These are phyloP conservation scores for Wiebesia pumilae DNA, from an alignment of 1,140 invertebrate genomes.

Conservation along the genomic window DNA sequence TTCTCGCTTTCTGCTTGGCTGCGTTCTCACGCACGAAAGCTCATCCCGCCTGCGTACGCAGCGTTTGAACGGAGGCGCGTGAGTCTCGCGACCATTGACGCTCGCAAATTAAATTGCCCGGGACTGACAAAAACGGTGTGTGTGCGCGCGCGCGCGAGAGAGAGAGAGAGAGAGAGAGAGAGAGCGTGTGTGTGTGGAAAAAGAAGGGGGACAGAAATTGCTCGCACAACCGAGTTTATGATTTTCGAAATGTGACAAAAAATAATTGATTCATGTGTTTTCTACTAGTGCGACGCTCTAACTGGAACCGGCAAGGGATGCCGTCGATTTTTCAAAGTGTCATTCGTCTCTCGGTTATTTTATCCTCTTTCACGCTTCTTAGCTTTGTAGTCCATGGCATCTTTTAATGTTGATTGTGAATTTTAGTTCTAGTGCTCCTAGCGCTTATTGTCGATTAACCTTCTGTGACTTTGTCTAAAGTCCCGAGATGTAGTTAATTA, in stretches of 20 bases:
- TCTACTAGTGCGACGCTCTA: neutral
- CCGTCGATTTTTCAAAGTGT: no score
- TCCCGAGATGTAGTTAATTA: no score
- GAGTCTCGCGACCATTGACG: slow-evolving; percentile 28
- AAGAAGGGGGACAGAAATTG: neutral
- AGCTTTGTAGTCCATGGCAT: no score
- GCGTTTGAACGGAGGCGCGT: slow-evolving; percentile 51
- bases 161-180: neutral
- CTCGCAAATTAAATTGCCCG: slow-evolving; percentile 40
- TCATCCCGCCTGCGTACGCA: slow-evolving; percentile 3
- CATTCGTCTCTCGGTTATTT: no score
- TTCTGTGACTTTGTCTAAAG: no score
- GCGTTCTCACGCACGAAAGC: slow-evolving; percentile 52
- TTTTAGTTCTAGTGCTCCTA: no score
- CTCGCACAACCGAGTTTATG: neutral
- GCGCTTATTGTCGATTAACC: no score
- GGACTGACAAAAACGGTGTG: neutral
- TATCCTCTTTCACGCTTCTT: no score
- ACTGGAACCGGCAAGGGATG: no score
- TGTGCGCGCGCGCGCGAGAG: no score
- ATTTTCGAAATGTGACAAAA: slow-evolving; percentile 15
- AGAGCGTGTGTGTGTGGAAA: neutral
- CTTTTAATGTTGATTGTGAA: no score
- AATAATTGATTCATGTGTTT: slow-evolving; percentile 42
- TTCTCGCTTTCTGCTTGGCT: slow-evolving; percentile 36